Percentiles rank a stretch among this genome's conserved stretches.
These are phyloP conservation scores for Hirtodrosophila cameraria DNA, from an alignment of 2,888 invertebrate genomes.

Conservation along the genomic window DNA sequence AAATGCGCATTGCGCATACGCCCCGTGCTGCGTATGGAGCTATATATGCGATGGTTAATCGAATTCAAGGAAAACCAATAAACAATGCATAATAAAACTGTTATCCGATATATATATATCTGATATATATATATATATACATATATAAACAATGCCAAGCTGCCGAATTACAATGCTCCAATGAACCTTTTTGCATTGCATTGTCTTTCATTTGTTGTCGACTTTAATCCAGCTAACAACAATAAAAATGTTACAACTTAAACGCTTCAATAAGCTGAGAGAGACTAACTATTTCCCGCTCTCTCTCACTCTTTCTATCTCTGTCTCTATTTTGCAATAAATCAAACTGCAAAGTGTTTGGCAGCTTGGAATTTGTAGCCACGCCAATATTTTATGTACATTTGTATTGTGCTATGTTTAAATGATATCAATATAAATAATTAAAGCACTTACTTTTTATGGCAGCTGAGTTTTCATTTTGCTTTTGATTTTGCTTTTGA, in stretches of 20 bases:
- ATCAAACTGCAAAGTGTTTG: slow-evolving; percentile 24
- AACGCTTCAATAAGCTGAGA: slow-evolving; percentile 10
- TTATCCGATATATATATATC: slow-evolving; percentile 15
- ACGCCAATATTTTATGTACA: slow-evolving; percentile 20
- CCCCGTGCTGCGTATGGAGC: slow-evolving; percentile 34
- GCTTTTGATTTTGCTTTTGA: slow-evolving; percentile 23
- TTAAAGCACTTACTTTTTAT: slow-evolving; percentile 40
- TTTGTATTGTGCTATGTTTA: slow-evolving; percentile 2
- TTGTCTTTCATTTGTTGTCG: slow-evolving; percentile 26
- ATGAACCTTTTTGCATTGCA: slow-evolving; percentile 52
- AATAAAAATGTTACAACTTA: slow-evolving; percentile 2
- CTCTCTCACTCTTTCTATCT: background rate
- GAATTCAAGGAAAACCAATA: slow-evolving; percentile 39
- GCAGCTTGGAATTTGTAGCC: slow-evolving; percentile 30
- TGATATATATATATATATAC: slow-evolving; percentile 20
- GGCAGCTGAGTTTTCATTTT: slow-evolving; percentile 24
- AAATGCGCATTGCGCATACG: slow-evolving; percentile 51
- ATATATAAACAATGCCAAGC: slow-evolving; percentile 24
- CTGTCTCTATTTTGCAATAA: slow-evolving; percentile 40
- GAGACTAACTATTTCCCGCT: background rate
- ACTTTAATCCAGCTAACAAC: slow-evolving; percentile 1
- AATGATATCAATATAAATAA: slow-evolving; percentile 40
- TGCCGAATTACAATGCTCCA: slow-evolving; percentile 60
- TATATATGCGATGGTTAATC: slow-evolving; percentile 10
- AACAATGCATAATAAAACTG: slow-evolving; percentile 64